These are phyloP conservation scores for Erebia ligea DNA, from an alignment of 2,888 invertebrate species.

Conservation along the genomic window DNA sequence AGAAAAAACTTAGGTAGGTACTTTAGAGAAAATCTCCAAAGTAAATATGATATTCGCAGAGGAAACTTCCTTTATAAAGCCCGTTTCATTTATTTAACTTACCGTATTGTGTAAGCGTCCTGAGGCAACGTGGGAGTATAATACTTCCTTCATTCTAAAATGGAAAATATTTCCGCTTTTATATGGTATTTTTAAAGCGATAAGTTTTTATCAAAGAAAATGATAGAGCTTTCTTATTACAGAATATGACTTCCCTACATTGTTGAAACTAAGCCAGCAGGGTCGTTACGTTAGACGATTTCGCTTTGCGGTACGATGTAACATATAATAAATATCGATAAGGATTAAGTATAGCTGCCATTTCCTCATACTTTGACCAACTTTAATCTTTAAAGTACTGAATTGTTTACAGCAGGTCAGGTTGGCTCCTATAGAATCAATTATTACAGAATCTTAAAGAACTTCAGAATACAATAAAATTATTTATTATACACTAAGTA, in stretches of 20 bases:
- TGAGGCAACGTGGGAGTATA: slow-evolving; percentile 17
- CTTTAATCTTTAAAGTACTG: too few species aligned
- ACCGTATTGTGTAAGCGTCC: slow-evolving; percentile 12
- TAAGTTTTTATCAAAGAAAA: not conserved
- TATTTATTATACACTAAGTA: too few species aligned
- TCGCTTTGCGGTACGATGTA: not conserved
- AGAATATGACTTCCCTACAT: not conserved
- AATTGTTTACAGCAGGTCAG: too few species aligned
- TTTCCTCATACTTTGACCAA: too few species aligned
- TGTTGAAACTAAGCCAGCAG: not conserved
- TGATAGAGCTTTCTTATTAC: not conserved
- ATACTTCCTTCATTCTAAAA: slow-evolving; percentile 13
- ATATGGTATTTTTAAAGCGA: slow-evolving; percentile 13
- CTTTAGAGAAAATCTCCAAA: slow-evolving; percentile 4
- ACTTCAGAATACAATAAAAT: too few species aligned
- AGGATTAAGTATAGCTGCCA: not conserved
- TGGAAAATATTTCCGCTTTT: slow-evolving; percentile 11
- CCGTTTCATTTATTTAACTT: slow-evolving; percentile 17
- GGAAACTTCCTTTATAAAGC: slow-evolving; percentile 11
- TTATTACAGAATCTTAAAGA: too few species aligned
- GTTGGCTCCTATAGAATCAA: too few species aligned
- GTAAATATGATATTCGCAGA: not conserved
- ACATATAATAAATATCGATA: not conserved
- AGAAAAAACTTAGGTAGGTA: not conserved
- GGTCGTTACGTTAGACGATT: not conserved